These are phyloP conservation scores for Stichodactyla mertensii DNA, from an alignment of 64 coral and sea anemone genomes.

Conservation along the genomic window DNA sequence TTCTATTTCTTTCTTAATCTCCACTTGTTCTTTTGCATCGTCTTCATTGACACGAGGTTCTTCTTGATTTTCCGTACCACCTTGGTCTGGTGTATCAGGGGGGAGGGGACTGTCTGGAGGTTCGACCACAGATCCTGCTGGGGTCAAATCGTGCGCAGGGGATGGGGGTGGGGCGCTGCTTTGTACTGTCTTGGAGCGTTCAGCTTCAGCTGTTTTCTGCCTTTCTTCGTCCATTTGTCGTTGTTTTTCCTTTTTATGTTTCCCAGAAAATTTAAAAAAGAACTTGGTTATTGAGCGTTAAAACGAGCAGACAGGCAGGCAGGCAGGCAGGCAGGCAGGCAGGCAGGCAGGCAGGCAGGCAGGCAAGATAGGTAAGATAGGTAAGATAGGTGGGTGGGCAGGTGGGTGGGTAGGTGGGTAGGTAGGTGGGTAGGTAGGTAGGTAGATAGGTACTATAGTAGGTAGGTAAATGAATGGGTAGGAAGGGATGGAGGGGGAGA, in stretches of 20 bases:
- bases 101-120: conserved; percentile 1
- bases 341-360: no score
- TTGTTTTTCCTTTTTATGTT: conserved; percentile 29
- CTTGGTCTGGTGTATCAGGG: background rate
- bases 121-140: conserved; percentile 23
- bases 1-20: background rate
- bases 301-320: no score
- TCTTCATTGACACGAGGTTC: background rate
- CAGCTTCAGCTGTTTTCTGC: background rate
- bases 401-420: no score
- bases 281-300: no score
- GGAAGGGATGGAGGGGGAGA: no score
- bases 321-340: no score
- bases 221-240: conserved; percentile 16
- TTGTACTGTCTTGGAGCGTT: conserved; percentile 18
- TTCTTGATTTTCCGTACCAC: background rate
- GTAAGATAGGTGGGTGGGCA: no score
- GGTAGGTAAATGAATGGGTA: no score
- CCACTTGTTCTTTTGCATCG: background rate
- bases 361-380: no score
- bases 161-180: conserved; percentile 53
- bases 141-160: conserved; percentile 42
- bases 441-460: no score
- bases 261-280: background rate
- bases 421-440: no score